Evolutionary conservation across 1,140 invertebrate species (phyloP).

Genomic region (Ceratitis capitata): DNA sequence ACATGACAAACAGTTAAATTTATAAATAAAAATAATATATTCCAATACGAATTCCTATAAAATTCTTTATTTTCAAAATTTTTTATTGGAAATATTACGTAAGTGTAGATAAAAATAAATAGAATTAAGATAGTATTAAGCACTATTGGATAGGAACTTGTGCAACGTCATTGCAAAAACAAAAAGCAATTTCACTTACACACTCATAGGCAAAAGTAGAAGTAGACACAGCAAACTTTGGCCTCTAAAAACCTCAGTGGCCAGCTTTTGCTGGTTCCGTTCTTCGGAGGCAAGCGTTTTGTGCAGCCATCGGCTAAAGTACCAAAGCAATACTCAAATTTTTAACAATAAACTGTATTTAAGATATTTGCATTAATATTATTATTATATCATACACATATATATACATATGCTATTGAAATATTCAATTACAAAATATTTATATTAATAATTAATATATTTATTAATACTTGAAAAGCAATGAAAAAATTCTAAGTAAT

Average conservation of each 20-base stretch:
- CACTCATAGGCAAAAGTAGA: constrained; percentile 45
- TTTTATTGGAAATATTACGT: not conserved
- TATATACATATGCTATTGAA: no score
- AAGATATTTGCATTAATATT: constrained; percentile 14
- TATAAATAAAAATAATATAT: not conserved
- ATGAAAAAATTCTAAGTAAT: not conserved
- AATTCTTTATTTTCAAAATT: not conserved
- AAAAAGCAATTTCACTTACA: not conserved
- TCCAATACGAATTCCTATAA: not conserved
- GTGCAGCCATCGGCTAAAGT: constrained; percentile 61
- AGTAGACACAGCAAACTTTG: constrained; percentile 31
- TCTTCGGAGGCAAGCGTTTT: not conserved
- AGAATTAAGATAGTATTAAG: not conserved
- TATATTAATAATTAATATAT: no score
- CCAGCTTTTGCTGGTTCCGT: not conserved
- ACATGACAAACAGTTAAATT: not conserved
- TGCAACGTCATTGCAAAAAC: constrained; percentile 47
- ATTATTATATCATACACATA: no score
- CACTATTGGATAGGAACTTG: not conserved
- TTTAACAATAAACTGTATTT: not conserved
- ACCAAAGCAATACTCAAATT: constrained; percentile 63
- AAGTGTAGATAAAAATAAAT: not conserved
- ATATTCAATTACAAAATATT: not conserved
- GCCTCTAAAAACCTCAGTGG: not conserved
- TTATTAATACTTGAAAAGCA: not conserved